Evolutionary conservation across 2,888 invertebrate species (phyloP).

Genomic region (Leptinotarsa haldemani): DNA sequence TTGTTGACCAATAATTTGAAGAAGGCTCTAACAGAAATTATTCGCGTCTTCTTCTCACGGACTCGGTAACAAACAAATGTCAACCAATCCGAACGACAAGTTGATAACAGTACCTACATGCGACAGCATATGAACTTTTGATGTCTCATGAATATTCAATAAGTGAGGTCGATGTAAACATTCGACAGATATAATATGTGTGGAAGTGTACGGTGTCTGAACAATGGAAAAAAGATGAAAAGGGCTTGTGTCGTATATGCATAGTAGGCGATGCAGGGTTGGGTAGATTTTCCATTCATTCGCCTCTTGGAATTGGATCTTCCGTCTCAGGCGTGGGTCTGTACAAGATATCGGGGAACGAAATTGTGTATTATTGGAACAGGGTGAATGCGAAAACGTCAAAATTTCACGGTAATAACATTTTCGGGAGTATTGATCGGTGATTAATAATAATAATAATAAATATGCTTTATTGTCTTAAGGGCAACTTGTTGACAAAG

Average conservation of each 20-base stretch:
- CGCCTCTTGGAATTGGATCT: constrained; percentile 21
- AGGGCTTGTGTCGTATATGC: constrained; percentile 31
- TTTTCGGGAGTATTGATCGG: neutral
- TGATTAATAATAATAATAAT: too few species aligned
- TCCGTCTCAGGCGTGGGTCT: constrained; percentile 9
- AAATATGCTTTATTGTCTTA: too few species aligned
- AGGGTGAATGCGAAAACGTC: neutral
- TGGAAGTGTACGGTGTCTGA: constrained; percentile 31
- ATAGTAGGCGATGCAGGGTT: constrained; percentile 26
- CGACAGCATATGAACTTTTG: constrained; percentile 16
- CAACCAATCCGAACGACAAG: neutral
- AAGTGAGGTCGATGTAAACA: constrained; percentile 30
- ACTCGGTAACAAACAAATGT: neutral
- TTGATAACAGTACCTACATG: constrained; percentile 9
- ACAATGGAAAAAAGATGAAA: constrained; percentile 35
- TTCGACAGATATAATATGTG: constrained; percentile 24
- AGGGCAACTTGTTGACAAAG: too few species aligned
- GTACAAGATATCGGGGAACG: neutral
- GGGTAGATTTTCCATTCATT: constrained; percentile 27
- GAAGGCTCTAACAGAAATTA: too few species aligned
- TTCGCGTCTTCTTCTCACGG: neutral
- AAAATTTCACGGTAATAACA: neutral
- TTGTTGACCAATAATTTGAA: too few species aligned
- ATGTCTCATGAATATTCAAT: constrained; percentile 42
- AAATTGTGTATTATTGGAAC: constrained; percentile 8